Percentiles rank a stretch among this genome's conserved stretches.
phyloP scores from a whole-genome alignment of 2,797 vertebrate species.

The Borostomias antarcticus region DNA sequence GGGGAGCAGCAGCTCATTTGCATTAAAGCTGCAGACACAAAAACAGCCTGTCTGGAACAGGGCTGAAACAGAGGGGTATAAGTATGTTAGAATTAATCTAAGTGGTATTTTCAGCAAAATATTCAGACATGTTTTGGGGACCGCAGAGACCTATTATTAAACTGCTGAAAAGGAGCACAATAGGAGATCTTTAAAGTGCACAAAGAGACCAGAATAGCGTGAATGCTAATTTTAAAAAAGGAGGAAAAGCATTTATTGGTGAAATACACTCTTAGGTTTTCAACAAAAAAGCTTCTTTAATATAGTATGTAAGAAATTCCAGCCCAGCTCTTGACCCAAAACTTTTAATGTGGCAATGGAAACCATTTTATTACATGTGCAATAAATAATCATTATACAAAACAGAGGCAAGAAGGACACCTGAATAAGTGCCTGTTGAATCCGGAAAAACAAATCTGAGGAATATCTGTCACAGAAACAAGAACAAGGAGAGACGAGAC shows the following conservation, averaged over 20 bases:
- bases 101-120: too few species aligned
- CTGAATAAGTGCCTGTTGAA: constrained; percentile 65
- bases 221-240: too few species aligned
- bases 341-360: constrained; percentile 69
- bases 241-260: constrained; percentile 87
- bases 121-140: too few species aligned
- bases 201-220: too few species aligned
- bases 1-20: too few species aligned
- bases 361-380: constrained; percentile 75
- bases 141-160: too few species aligned
- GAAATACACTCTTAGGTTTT: constrained; percentile 84
- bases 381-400: constrained; percentile 82
- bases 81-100: too few species aligned
- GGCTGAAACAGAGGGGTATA: too few species aligned
- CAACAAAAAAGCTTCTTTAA: constrained; percentile 76
- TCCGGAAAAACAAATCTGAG: constrained; percentile 41
- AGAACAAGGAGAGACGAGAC: constrained; percentile 33
- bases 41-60: too few species aligned
- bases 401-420: constrained; percentile 59
- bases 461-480: constrained; percentile 25
- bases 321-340: constrained; percentile 62
- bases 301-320: constrained; percentile 76
- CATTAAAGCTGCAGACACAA: too few species aligned
- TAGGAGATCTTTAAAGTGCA: too few species aligned
- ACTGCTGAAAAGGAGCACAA: too few species aligned